Base-by-base conservation (phyloP, 2,113 vertebrate species). In the Neopipo cinnamomea region DNA sequence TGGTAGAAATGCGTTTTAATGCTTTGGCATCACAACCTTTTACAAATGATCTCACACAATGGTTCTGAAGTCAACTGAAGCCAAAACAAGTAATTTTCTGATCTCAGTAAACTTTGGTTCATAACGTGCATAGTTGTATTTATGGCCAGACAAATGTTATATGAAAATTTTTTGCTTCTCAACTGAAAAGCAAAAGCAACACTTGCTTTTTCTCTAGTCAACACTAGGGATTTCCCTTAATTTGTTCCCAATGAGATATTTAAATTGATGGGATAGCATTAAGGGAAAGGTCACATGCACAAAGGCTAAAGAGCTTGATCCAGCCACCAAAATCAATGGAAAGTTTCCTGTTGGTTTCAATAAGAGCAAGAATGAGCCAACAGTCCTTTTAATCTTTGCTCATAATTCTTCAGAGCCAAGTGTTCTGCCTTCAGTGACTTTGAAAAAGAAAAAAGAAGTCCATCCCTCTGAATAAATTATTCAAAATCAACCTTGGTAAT, bases 401-500 rank as follows among this genome's bases (percentile, higher is more conserved):
- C 27, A n/a, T 72, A 88, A 74, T 80, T 90, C 65, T 90, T 95
- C 65, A 88, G 65, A 94, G 63, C 31, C 59, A 83, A 89, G 46
- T 83, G 33, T 63, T 88, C 42, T 91, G 39, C 9, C 50, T 93
- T 91, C 59, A 77, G 18, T 88, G 93, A 94, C 91, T 89, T 95
- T 83, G 82, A 5, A 63, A 77, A 74, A 78, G 70, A 78, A 68
- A 62, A 90, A 42, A 31, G 8, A 58, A 73, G 61, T 46, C 80
- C 80, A 85, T 44, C 49, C 59, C 28, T 92, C 53, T 65, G 87
- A 91, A 94, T 89, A 91, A 87, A 85, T 95, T 89, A 85, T 85
- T 78, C 79, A 87, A 93, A 93, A 93, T 86, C 90, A 95, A 91
- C 88, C 76, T 96, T 96, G 90, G 37, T 83, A 92, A 65, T 92